phyloP scores from a whole-genome alignment of 2,888 invertebrate species.

The Cyclophora punctaria region DNA sequence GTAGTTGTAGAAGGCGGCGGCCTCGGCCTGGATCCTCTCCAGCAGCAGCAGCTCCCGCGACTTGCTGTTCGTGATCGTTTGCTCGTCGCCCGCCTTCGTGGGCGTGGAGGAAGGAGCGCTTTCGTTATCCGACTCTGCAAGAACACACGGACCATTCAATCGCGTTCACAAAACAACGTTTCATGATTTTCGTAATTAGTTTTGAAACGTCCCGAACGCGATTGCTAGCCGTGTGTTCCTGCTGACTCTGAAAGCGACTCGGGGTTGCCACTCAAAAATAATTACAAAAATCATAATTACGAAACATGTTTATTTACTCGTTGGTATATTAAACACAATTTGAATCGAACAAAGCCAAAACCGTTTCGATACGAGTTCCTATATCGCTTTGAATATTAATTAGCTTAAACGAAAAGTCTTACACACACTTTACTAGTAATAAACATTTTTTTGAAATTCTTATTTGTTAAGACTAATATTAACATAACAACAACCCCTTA shows the following conservation, averaged over 20 bases:
- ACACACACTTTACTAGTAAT: slow-evolving; percentile 58
- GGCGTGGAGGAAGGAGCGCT: slow-evolving; percentile 79
- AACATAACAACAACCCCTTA: slow-evolving; percentile 68
- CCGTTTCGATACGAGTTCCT: slow-evolving; percentile 55
- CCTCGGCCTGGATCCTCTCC: slow-evolving; percentile 81
- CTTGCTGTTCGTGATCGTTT: slow-evolving; percentile 63
- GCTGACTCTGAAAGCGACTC: slow-evolving; percentile 54
- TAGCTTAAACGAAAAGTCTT: slow-evolving; percentile 60
- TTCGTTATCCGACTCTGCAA: slow-evolving; percentile 87
- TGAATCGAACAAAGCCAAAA: slow-evolving; percentile 67
- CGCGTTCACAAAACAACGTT: slow-evolving; percentile 20
- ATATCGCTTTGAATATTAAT: slow-evolving; percentile 57
- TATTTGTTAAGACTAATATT: slow-evolving; percentile 59
- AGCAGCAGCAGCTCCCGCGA: slow-evolving; percentile 81
- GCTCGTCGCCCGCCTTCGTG: slow-evolving; percentile 54
- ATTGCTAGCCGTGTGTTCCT: slow-evolving; percentile 58
- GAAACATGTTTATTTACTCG: slow-evolving; percentile 73
- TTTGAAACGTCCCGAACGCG: slow-evolving; percentile 58
- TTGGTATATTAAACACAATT: slow-evolving; percentile 72
- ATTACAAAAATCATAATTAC: slow-evolving; percentile 73
- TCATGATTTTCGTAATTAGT: slow-evolving; percentile 71
- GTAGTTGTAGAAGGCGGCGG: slow-evolving; percentile 83
- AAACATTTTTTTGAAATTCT: slow-evolving; percentile 55
- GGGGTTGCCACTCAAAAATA: slow-evolving; percentile 67
- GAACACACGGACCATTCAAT: slow-evolving; percentile 74